A percentile compares a stretch with the other conserved stretches of the same genome.
Conservation (phyloP, 1,140 invertebrate genomes). For the Meloidogyne exigua region DNA sequence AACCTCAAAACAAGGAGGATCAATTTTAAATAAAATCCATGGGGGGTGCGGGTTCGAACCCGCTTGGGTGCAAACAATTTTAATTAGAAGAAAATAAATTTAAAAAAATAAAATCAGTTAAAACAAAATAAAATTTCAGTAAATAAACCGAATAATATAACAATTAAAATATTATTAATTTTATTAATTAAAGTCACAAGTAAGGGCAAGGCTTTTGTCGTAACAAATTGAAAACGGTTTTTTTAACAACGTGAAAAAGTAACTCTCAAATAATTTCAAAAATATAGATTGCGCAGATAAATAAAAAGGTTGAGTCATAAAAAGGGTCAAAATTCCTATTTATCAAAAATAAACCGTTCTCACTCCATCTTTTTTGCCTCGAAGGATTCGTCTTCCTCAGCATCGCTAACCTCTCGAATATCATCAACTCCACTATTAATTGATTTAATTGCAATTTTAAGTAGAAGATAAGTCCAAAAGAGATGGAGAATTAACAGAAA, state of each 20-base stretch:
- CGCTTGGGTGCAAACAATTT: background rate
- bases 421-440: conserved; percentile 48
- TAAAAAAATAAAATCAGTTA: background rate
- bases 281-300: background rate
- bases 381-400: conserved; percentile 39
- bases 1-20: no score
- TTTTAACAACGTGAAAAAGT: background rate
- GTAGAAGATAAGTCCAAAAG: conserved; percentile 60
- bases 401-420: conserved; percentile 47
- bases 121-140: background rate
- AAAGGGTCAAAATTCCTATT: background rate
- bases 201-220: background rate
- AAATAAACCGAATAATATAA: background rate
- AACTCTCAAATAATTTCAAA: background rate
- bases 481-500: conserved; percentile 54
- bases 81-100: background rate
- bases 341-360: background rate
- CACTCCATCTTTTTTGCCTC: background rate
- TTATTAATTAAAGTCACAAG: background rate
- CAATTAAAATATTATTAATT: background rate
- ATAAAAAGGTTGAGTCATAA: background rate
- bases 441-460: conserved; percentile 58
- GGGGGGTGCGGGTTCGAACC: background rate
- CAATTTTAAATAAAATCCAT: no score
- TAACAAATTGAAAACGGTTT: background rate